These are phyloP conservation scores for Drosophila paramelanica DNA, from an alignment of 2,888 invertebrate species.

Conservation along the genomic window DNA sequence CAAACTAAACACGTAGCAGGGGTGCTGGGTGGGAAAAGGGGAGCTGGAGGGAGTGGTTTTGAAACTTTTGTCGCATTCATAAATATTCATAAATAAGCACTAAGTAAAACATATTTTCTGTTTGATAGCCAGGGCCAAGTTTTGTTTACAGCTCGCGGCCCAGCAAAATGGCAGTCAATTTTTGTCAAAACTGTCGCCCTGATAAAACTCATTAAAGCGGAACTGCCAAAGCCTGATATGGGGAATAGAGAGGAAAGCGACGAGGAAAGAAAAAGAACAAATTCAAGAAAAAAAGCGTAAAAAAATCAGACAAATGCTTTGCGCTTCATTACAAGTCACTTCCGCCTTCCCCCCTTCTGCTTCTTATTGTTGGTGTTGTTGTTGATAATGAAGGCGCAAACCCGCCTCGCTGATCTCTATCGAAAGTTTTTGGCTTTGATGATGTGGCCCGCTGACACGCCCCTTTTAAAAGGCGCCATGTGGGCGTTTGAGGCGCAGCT, in stretches of 20 bases:
- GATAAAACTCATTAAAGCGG: constrained; percentile 79
- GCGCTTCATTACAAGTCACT: constrained; percentile 75
- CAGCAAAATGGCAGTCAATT: constrained; percentile 72
- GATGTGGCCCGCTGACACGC: constrained; percentile 44
- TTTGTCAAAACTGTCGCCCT: constrained; percentile 65
- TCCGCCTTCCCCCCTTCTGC: constrained; percentile 38
- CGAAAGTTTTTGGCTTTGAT: constrained; percentile 75
- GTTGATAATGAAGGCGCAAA: constrained; percentile 67
- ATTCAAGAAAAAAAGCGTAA: constrained; percentile 22
- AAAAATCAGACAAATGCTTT: constrained; percentile 63
- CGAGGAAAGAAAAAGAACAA: constrained; percentile 17
- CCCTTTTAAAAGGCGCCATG: constrained; percentile 4
- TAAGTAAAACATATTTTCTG: constrained; percentile 76
- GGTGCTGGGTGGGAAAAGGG: neutral
- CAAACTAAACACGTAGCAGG: constrained; percentile 63
- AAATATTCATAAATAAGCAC: constrained; percentile 78
- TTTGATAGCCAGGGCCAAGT: constrained; percentile 74
- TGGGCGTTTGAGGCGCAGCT: constrained; percentile 58
- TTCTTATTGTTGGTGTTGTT: constrained; percentile 24
- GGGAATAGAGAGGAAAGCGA: constrained; percentile 7
- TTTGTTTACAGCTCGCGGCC: constrained; percentile 62
- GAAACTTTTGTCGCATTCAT: constrained; percentile 77
- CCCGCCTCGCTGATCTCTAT: constrained; percentile 68
- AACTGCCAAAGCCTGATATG: constrained; percentile 64
- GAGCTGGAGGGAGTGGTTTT: constrained; percentile 4